A percentile compares a stretch with the other conserved stretches of the same genome.
Evolutionary conservation across 2,888 invertebrate species (phyloP).

Genomic region (Isoperla grammatica): DNA sequence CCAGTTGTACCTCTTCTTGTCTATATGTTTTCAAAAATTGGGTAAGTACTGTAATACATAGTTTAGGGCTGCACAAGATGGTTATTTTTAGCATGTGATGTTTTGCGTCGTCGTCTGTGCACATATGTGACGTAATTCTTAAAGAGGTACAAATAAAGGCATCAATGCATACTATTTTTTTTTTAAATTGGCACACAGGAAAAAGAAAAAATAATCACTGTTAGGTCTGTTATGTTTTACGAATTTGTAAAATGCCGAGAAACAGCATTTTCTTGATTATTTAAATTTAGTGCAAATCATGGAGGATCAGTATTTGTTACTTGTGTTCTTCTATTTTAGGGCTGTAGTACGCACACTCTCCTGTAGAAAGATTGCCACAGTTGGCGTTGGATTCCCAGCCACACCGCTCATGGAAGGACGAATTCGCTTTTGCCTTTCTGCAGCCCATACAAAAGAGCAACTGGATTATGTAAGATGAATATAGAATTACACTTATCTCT

Average conservation of each 20-base stretch:
- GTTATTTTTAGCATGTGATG: conserved; percentile 12
- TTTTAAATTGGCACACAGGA: too few relatives aligned
- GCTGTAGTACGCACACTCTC: conserved; percentile 81
- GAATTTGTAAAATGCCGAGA: too few relatives aligned
- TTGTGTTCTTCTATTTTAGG: conserved; percentile 44
- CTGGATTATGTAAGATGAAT: conserved; percentile 65
- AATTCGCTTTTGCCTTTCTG: conserved; percentile 92
- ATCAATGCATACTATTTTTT: too few relatives aligned
- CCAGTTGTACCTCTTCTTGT: conserved; percentile 95
- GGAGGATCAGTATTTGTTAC: too few relatives aligned
- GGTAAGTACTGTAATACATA: conserved; percentile 51
- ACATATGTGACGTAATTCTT: too few relatives aligned
- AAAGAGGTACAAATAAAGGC: too few relatives aligned
- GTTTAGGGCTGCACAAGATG: too few relatives aligned
- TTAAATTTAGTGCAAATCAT: too few relatives aligned
- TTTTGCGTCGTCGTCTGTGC: too few relatives aligned
- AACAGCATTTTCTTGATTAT: too few relatives aligned
- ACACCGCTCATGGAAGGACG: conserved; percentile 90
- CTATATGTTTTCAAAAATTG: conserved; percentile 92
- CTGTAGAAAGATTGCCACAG: conserved; percentile 77
- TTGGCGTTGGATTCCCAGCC: conserved; percentile 97
- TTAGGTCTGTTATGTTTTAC: too few relatives aligned
- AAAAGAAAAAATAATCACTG: too few relatives aligned
- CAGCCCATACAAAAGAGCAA: conserved; percentile 91
- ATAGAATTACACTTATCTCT: conserved; percentile 15